Percentiles rank a stretch among this genome's conserved stretches.
These are phyloP conservation scores for Drosophila mojavensis DNA, from an alignment of 1,140 invertebrate genomes.

Conservation along the genomic window DNA sequence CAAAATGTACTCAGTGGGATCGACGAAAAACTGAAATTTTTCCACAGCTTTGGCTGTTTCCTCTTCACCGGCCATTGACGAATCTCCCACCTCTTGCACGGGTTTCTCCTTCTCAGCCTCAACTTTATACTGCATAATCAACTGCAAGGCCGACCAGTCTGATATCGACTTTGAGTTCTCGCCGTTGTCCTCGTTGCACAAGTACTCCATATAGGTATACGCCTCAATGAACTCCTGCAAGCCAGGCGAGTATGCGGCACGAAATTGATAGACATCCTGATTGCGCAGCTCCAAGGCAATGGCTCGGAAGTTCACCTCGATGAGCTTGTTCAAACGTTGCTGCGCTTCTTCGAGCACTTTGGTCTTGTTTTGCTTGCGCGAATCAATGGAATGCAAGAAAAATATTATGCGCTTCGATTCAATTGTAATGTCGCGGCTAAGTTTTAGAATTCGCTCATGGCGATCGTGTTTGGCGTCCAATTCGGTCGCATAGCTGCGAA, in stretches of 20 bases:
- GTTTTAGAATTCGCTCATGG: slow-evolving; percentile 91
- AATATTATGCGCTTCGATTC: slow-evolving; percentile 96
- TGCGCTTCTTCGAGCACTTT: slow-evolving; percentile 88
- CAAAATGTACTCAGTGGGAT: slow-evolving; percentile 86
- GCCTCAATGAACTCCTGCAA: slow-evolving; percentile 96
- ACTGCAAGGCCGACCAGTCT: slow-evolving; percentile 71
- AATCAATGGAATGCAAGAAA: slow-evolving; percentile 89
- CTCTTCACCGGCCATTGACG: slow-evolving; percentile 1
- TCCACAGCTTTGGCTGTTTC: slow-evolving; percentile 42
- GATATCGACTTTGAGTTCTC: slow-evolving; percentile 59
- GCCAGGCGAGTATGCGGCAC: slow-evolving; percentile 90
- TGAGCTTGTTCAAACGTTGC: slow-evolving; percentile 86
- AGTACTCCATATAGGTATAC: slow-evolving; percentile 89
- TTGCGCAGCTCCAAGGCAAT: slow-evolving; percentile 90
- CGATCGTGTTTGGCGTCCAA: slow-evolving; percentile 93
- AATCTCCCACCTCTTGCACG: background rate
- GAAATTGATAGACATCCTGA: slow-evolving; percentile 90
- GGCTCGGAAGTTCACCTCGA: slow-evolving; percentile 86
- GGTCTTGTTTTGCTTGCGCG: slow-evolving; percentile 86
- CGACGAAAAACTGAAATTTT: slow-evolving; percentile 74
- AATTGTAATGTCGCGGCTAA: slow-evolving; percentile 95
- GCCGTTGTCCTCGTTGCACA: slow-evolving; percentile 78
- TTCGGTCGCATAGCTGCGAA: slow-evolving; percentile 88
- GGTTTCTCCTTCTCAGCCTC: slow-evolving; percentile 8
- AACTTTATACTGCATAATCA: slow-evolving; percentile 78